Conservation (phyloP, 2,888 invertebrate species). For the Ormyrus nitidulus region DNA sequence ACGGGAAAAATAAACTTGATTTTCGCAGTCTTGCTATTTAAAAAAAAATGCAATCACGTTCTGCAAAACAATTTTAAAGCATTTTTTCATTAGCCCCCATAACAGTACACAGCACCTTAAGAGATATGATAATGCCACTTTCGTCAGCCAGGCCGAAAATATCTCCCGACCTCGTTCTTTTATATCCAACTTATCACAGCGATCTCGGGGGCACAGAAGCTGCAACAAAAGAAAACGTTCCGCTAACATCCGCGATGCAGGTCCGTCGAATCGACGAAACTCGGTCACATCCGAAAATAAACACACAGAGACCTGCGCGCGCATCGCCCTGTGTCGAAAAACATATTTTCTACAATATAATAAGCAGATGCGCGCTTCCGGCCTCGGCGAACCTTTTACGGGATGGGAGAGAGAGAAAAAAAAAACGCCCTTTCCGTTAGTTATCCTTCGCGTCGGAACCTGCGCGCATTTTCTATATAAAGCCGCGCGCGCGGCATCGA, state of each 20-base stretch:
- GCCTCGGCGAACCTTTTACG: conserved; percentile 2
- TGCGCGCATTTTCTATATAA: conserved; percentile 3
- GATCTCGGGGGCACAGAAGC: conserved; percentile 37
- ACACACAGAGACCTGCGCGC: conserved; percentile 20
- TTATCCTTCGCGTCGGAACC: conserved; percentile 12
- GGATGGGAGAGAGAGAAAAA: neutral
- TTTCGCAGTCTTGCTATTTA: no score
- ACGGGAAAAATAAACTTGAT: no score
- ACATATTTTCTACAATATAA: conserved; percentile 43
- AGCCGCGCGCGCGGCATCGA: neutral
- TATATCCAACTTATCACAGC: conserved; percentile 27
- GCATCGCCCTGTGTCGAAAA: neutral
- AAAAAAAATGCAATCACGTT: neutral
- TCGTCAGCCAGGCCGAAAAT: conserved; percentile 32
- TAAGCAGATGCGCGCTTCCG: conserved; percentile 42
- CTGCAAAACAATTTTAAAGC: conserved; percentile 4
- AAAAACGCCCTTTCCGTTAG: conserved; percentile 41
- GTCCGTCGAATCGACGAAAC: conserved; percentile 37
- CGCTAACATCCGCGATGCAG: conserved; percentile 40
- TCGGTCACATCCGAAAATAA: conserved; percentile 33
- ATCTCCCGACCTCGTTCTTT: conserved; percentile 40
- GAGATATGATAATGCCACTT: conserved; percentile 46
- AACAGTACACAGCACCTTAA: conserved; percentile 22
- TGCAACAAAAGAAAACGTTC: conserved; percentile 31
- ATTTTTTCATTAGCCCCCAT: neutral